Conservation (phyloP, 2,888 invertebrate species). For the Clostera curtula region DNA sequence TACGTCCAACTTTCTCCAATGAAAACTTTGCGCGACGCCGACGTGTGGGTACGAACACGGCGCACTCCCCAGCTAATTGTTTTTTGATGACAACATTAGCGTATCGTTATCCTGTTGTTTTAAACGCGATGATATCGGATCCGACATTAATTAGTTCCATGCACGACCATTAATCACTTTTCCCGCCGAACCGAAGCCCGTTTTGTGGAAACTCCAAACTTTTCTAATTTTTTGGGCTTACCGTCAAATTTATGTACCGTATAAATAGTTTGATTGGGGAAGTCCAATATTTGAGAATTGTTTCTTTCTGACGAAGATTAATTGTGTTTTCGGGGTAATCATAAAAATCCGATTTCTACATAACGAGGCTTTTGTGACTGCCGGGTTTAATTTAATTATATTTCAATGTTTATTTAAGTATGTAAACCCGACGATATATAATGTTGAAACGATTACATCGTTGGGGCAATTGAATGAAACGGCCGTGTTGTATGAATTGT, state of each 20-base stretch:
- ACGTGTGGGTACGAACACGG: constrained; percentile 2
- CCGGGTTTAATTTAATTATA: too few relatives aligned
- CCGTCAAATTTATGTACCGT: neutral
- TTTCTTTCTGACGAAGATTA: too few relatives aligned
- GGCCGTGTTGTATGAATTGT: too few relatives aligned
- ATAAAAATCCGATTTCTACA: too few relatives aligned
- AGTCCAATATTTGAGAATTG: too few relatives aligned
- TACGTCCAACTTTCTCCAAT: constrained; percentile 8
- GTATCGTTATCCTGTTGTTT: constrained; percentile 6
- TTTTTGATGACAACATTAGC: constrained; percentile 12
- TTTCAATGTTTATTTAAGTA: too few relatives aligned
- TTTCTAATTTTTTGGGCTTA: neutral
- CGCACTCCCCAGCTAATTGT: constrained; percentile 10
- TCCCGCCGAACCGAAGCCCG: neutral
- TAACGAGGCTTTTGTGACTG: too few relatives aligned
- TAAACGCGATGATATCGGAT: constrained; percentile 4
- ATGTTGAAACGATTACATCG: too few relatives aligned
- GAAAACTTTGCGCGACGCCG: neutral
- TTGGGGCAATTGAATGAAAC: too few relatives aligned
- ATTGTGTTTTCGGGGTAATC: too few relatives aligned
- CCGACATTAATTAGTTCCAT: constrained; percentile 8
- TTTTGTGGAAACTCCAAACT: neutral
- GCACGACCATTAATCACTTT: constrained; percentile 4
- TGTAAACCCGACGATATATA: too few relatives aligned
- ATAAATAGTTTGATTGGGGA: too few relatives aligned